Evolutionary conservation across 2,113 vertebrate species (phyloP).

Genomic region (Acinonyx jubatus): DNA sequence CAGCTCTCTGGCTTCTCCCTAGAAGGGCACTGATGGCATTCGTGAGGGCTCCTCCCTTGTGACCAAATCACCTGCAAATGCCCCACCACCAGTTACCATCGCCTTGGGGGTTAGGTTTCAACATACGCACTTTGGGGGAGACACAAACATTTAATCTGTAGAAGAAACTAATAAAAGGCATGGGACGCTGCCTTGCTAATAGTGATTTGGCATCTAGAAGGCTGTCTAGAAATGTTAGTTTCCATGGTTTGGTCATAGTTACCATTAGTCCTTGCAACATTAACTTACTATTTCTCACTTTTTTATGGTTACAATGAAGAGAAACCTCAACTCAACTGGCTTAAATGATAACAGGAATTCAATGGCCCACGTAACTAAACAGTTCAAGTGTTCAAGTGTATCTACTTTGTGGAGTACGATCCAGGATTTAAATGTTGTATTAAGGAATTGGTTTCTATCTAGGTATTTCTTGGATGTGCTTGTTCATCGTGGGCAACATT

Average conservation of each 20-base stretch:
- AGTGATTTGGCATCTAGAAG: neutral
- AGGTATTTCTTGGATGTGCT: neutral
- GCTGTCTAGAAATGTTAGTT: neutral
- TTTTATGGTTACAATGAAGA: neutral
- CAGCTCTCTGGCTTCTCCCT: neutral
- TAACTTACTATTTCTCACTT: neutral
- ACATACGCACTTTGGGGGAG: neutral
- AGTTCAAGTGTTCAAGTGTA: neutral
- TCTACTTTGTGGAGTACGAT: neutral
- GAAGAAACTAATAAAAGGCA: neutral
- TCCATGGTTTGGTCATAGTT: neutral
- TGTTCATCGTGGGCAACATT: neutral
- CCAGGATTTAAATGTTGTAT: neutral
- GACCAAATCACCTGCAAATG: neutral
- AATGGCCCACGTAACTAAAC: neutral
- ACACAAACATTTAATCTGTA: neutral
- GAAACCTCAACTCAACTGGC: neutral
- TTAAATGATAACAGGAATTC: neutral
- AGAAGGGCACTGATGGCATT: neutral
- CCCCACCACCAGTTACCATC: neutral
- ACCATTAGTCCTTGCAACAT: neutral
- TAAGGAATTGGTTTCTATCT: neutral
- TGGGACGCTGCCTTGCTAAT: neutral
- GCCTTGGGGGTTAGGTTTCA: neutral
- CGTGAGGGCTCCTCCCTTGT: no score